Evolutionary conservation across 2,797 vertebrate genomes (phyloP), one percentile per base, ranked within the genome.

Genomic region (Paramormyrops hopkinsi): DNA sequence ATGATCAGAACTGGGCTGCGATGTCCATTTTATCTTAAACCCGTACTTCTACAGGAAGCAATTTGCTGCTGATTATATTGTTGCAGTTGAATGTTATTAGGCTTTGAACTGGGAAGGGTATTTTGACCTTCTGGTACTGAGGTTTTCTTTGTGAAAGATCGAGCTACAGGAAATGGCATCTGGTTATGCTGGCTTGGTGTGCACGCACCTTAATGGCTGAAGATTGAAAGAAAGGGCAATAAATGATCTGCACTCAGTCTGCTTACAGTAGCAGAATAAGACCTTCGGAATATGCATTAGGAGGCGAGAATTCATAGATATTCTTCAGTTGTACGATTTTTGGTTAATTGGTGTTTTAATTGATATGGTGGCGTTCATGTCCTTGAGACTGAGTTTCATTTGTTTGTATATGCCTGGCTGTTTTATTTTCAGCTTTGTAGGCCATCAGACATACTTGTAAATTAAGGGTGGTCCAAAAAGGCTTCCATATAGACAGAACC

Each of bases 241-340:
- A 54, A 17, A 59, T 83, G 22, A 48, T 48, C n/a, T 25, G 82
- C 82, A 50, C 82, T 46, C 82, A 1, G 46, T 84, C 82, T 48
- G 48, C 29, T 85, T 48, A 12, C 79, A 85, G 14, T 51, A 50
- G 82, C 48, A 29, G 48, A 50, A 29, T 85, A 11, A 54, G 25
- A 87, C 22, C 37, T 87, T 59, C 3, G 29, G 41, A 29, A 48
- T 22, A 44, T 41, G 7, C 33, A 2, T 19, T 62, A 82, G 91
- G 89, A 89, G 92, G 90, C 90, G 85, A 69, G 65, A 86, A 90
- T 90, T 88, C 62, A 84, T 84, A 90, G 89, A 86, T 44, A 86
- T 44, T 89, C 56, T 7, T 85, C 88, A 90, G 56, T 92, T 86
- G 51, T 90, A 88, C 90, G 76, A 83, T n/a, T 90, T 91, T 87